Conservation (phyloP, 2,113 vertebrate species). For the Phyllostomus discolor region DNA sequence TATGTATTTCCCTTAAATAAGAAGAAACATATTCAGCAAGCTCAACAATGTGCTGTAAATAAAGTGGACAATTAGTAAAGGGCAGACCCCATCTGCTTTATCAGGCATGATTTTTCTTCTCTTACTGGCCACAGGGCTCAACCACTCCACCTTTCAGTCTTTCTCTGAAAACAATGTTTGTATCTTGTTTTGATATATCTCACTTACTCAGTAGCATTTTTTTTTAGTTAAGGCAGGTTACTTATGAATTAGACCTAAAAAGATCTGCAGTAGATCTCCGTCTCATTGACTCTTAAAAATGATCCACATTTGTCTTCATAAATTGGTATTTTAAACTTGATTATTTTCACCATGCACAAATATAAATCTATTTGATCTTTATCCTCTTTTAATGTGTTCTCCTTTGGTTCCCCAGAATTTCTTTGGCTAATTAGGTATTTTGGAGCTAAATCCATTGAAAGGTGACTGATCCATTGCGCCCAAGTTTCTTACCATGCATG, state of each 20-base stretch:
- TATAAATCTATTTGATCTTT: neutral
- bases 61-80: neutral
- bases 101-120: too few relatives aligned
- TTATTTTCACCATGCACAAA: neutral
- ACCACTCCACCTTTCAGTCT: too few relatives aligned
- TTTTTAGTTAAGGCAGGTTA: neutral
- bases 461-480: neutral
- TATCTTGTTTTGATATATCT: neutral
- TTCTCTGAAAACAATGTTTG: too few relatives aligned
- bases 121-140: too few relatives aligned
- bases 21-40: neutral
- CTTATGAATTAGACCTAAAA: neutral
- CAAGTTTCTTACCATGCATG: neutral
- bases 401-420: neutral
- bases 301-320: neutral
- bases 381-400: neutral
- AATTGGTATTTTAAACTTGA: neutral
- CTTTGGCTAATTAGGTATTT: neutral
- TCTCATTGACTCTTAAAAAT: neutral
- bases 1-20: neutral
- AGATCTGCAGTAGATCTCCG: neutral
- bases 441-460: neutral
- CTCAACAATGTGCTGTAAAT: neutral
- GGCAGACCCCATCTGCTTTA: neutral
- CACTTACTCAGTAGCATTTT: neutral